Percentiles rank a stretch among this genome's conserved stretches.
Evolutionary conservation across 1,140 invertebrate genomes (phyloP).

Genomic region (Drosophila tani): DNA sequence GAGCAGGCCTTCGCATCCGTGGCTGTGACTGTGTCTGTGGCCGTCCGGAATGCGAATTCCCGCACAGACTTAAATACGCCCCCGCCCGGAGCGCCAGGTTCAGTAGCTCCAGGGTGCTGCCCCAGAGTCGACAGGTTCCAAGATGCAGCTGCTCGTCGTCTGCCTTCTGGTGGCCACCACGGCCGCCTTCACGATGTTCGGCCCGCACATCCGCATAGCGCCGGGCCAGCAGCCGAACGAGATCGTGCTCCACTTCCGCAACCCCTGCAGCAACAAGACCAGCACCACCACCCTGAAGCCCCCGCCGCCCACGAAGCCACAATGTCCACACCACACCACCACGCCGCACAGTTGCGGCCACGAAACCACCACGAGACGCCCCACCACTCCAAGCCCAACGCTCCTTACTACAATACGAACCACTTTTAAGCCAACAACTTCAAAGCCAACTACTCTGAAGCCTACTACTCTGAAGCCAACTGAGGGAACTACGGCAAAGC

Average conservation of each 20-base stretch:
- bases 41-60: constrained; percentile 43
- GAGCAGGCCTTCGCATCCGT: constrained; percentile 38
- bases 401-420: constrained; percentile 39
- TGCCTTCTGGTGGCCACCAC: constrained; percentile 52
- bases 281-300: constrained; percentile 56
- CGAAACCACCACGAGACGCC: constrained; percentile 8
- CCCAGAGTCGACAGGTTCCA: constrained; percentile 29
- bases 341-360: constrained; percentile 22
- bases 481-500: constrained; percentile 7
- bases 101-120: constrained; percentile 55
- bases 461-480: background rate
- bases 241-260: constrained; percentile 64
- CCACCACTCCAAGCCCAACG: constrained; percentile 29
- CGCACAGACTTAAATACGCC: constrained; percentile 62
- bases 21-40: constrained; percentile 25
- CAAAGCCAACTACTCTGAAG: background rate
- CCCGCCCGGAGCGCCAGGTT: background rate
- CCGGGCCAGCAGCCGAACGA: constrained; percentile 60
- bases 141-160: constrained; percentile 61
- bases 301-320: constrained; percentile 33
- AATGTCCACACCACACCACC: constrained; percentile 10
- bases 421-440: background rate
- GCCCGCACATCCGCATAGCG: constrained; percentile 63
- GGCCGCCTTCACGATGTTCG: constrained; percentile 59
- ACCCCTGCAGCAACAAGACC: constrained; percentile 67